These are phyloP conservation scores for Galaxea fascicularis DNA, from an alignment of 92 coral and sea anemone genomes.

Conservation along the genomic window DNA sequence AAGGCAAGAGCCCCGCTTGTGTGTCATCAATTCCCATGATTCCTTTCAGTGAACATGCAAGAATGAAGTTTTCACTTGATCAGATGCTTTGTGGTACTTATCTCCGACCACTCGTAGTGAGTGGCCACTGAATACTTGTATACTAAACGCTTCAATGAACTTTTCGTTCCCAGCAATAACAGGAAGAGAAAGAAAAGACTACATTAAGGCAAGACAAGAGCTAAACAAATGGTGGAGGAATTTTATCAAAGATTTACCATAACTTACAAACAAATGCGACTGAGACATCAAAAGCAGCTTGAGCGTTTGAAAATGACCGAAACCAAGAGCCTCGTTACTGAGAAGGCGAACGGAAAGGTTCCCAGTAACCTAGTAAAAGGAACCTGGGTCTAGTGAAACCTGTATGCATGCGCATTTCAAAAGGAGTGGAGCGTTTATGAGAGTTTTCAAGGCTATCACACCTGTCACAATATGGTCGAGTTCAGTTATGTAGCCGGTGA, in stretches of 20 bases:
- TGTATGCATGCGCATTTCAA: neutral
- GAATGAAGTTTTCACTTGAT: no score
- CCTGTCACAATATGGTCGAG: no score
- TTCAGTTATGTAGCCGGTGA: no score
- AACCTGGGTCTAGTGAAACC: constrained; percentile 28
- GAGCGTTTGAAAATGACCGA: constrained; percentile 11
- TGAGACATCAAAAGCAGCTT: constrained; percentile 58
- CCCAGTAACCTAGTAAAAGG: neutral
- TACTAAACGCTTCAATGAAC: neutral
- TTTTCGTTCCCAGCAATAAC: neutral
- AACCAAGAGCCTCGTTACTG: neutral
- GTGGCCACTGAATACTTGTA: no score
- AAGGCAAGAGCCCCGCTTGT: no score
- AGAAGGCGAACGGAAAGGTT: constrained; percentile 2
- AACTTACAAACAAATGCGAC: constrained; percentile 47
- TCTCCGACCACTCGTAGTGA: no score
- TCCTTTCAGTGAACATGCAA: no score
- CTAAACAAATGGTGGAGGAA: constrained; percentile 55
- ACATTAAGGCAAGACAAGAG: constrained; percentile 41
- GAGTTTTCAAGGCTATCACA: no score
- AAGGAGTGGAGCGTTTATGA: neutral
- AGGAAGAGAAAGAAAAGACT: constrained; percentile 17
- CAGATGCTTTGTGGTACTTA: no score
- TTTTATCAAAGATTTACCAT: constrained; percentile 47
- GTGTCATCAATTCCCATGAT: no score